Evolutionary conservation across 2,113 vertebrate genomes (phyloP).

Genomic region (Lipotes vexillifer): DNA sequence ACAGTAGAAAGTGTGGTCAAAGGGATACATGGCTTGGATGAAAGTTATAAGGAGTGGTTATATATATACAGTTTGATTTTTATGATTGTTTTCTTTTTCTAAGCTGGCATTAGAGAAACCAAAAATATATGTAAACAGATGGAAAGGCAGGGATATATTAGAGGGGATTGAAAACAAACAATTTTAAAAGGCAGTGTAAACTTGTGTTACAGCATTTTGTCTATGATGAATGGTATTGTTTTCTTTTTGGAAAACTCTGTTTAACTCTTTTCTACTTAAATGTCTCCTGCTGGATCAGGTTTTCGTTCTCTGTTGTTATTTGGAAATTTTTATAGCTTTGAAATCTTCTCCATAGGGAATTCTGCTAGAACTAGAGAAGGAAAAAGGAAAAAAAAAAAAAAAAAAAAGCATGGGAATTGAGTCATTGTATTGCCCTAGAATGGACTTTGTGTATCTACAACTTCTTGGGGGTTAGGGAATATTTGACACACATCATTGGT

Average conservation of each 20-base stretch:
- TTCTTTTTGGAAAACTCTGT: slow-evolving; percentile 14
- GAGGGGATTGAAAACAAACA: background rate
- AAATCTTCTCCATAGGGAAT: background rate
- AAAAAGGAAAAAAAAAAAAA: too few species aligned
- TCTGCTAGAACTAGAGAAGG: background rate
- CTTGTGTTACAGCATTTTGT: background rate
- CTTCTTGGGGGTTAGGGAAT: background rate
- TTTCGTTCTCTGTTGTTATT: slow-evolving; percentile 10
- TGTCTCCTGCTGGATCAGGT: background rate
- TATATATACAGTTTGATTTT: background rate
- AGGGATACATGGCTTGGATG: background rate
- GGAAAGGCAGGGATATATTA: background rate
- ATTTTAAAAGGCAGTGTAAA: background rate
- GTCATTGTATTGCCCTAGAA: background rate
- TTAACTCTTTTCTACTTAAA: slow-evolving; percentile 10
- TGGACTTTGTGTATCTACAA: background rate
- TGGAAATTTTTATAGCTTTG: slow-evolving; percentile 22
- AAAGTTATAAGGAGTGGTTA: background rate
- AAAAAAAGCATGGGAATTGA: background rate
- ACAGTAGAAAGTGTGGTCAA: background rate
- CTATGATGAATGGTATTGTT: background rate
- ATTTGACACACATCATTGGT: background rate
- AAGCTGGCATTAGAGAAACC: slow-evolving; percentile 14
- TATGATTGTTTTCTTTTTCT: slow-evolving; percentile 25
- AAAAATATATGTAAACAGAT: background rate